Conservation (phyloP, 2,888 invertebrate genomes). For the Chloroclystis v-ata region DNA sequence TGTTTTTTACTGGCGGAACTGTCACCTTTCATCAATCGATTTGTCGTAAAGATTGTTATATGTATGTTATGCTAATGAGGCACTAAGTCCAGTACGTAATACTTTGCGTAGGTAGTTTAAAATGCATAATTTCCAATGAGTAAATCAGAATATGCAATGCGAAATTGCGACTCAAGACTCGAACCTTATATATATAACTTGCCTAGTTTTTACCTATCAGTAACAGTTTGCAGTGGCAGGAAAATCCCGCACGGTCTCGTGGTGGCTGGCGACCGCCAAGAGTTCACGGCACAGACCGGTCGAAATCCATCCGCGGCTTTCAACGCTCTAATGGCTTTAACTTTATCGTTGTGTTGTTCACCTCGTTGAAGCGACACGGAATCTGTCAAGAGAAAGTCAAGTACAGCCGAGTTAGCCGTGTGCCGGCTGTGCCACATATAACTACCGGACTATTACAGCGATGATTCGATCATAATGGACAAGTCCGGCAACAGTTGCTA, state of each 20-base stretch:
- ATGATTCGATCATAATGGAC: slow-evolving; percentile 65
- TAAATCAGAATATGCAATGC: no score
- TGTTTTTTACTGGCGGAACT: slow-evolving; percentile 37
- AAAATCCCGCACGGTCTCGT: slow-evolving; percentile 35
- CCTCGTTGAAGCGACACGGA: slow-evolving; percentile 69
- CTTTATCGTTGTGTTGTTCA: slow-evolving; percentile 65
- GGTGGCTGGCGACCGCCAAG: slow-evolving; percentile 37
- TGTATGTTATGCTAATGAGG: not conserved
- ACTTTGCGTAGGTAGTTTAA: no score
- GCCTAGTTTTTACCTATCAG: slow-evolving; percentile 26
- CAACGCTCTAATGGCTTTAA: slow-evolving; percentile 64
- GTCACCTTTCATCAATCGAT: slow-evolving; percentile 42
- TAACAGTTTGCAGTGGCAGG: slow-evolving; percentile 30
- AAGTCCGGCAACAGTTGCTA: slow-evolving; percentile 55
- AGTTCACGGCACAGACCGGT: slow-evolving; percentile 50
- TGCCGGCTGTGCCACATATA: slow-evolving; percentile 59
- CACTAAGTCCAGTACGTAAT: no score
- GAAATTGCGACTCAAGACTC: no score
- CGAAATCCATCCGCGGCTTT: slow-evolving; percentile 64
- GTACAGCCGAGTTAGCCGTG: slow-evolving; percentile 50
- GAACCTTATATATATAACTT: no score
- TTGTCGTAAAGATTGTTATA: slow-evolving; percentile 12
- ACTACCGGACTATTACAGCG: slow-evolving; percentile 54
- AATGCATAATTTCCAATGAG: no score
- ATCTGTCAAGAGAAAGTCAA: slow-evolving; percentile 71